These are phyloP conservation scores for Elegia similella DNA, from an alignment of 2,888 invertebrate genomes.

Conservation along the genomic window DNA sequence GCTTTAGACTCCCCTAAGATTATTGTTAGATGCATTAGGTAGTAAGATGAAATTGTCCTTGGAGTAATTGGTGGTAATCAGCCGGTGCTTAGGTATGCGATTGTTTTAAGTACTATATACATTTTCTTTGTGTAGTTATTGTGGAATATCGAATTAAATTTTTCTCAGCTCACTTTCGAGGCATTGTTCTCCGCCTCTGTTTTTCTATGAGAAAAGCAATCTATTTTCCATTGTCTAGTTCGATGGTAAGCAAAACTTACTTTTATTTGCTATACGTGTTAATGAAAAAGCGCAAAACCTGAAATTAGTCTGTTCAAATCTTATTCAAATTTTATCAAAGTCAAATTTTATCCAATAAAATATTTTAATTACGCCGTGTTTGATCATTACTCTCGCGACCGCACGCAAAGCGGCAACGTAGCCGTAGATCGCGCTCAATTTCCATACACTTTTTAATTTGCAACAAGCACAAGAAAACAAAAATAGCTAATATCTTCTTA, in stretches of 20 bases:
- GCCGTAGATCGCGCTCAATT: no score
- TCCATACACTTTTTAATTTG: no score
- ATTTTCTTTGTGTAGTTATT: constrained; percentile 8
- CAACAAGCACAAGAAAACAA: no score
- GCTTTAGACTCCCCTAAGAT: constrained; percentile 21
- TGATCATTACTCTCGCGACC: no score
- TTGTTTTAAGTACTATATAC: constrained; percentile 7
- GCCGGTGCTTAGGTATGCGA: neutral
- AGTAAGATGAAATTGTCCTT: constrained; percentile 14
- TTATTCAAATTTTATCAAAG: no score
- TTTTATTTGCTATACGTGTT: constrained; percentile 17
- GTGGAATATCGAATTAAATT: constrained; percentile 23
- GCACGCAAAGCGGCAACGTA: no score
- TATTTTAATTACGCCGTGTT: no score
- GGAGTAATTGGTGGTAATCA: constrained; percentile 13
- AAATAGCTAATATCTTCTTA: no score
- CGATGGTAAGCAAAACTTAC: constrained; percentile 17
- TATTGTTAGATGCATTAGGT: constrained; percentile 19
- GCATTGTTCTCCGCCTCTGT: constrained; percentile 47
- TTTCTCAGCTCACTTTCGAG: constrained; percentile 47
- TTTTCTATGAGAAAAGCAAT: constrained; percentile 42
- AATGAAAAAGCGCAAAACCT: no score
- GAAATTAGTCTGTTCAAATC: no score
- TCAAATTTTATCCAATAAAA: no score
- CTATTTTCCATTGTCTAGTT: constrained; percentile 42